Evolutionary conservation across 2,888 invertebrate species (phyloP), one percentile per base, ranked within the genome.

Genomic region (Darwinula stevensoni): DNA sequence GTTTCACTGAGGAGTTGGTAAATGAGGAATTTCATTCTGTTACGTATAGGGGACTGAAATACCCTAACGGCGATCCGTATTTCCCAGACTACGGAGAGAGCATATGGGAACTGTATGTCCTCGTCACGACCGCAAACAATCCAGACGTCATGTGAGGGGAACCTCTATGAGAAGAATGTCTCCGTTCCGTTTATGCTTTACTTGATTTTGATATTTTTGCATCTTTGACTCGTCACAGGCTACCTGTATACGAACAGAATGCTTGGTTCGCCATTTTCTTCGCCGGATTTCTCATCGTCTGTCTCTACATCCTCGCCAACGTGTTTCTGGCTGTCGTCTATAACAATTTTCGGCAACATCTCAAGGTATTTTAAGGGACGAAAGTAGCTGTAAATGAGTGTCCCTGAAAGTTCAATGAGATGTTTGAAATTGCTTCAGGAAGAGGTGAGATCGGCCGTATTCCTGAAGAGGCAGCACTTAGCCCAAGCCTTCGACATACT

Each of bases 271-370:
- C 49, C 2, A 30, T 55, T 6, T 56, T 53, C 43, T 56, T 56
- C 37, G 42, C 52, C 16, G 37, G 45, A 14, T 56, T 50, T 38
- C 37, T 54, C 14, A 43, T 55, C 31, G 44, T 56, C 30, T 51
- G 52, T 39, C 42, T 53, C 15, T 56, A 54, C 40, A 47, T 55
- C 32, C 55, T 56, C 41, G 53, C 54, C 53, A 45, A 53, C 34
- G 54, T 56, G 35, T 52, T 56, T 38, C 39, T 53, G 13, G 56
- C 56, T 13, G 56, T 55, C 14, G 51, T 55, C n/a, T 54, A 54
- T 28, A 53, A 56, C 39, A 52, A 52, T 33, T 55, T 53, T 27
- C 49, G 53, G 38, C 43, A 44, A 14, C 45, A 55, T 17, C 41
- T 54, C n/a, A 45, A 45, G 41, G 53, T 53, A 43, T 28, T 16